Conservation (phyloP, 1,140 invertebrate genomes). For the Brachionus manjavacas region DNA sequence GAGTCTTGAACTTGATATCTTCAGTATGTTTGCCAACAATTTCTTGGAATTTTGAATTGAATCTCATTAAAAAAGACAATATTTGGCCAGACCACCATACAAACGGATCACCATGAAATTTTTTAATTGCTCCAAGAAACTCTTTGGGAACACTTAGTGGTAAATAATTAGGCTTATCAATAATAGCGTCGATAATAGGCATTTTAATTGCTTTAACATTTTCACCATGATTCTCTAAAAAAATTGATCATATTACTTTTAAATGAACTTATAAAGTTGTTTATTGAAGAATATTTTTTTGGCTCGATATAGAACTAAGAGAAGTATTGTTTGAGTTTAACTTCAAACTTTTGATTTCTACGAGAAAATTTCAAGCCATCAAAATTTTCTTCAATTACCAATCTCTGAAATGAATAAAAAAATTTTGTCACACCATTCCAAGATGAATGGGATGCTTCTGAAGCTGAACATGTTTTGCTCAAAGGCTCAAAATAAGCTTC, state of each 20-base stretch:
- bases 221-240: slow-evolving; percentile 64
- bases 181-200: slow-evolving; percentile 88
- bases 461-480: slow-evolving; percentile 71
- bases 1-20: slow-evolving; percentile 74
- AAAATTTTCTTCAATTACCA: no score
- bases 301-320: no score
- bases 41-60: slow-evolving; percentile 64
- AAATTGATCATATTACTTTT: slow-evolving; percentile 45
- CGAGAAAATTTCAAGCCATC: no score
- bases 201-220: slow-evolving; percentile 71
- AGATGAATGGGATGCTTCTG: no score
- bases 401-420: no score
- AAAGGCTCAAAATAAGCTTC: slow-evolving; percentile 87
- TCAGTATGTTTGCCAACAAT: slow-evolving; percentile 69
- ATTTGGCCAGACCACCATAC: slow-evolving; percentile 98
- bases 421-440: no score
- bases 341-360: no score
- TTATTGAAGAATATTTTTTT: no score
- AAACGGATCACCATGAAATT: slow-evolving; percentile 84
- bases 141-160: slow-evolving; percentile 89
- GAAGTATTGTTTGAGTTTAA: no score
- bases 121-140: slow-evolving; percentile 67
- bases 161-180: slow-evolving; percentile 77
- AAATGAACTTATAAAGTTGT: no score
- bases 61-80: slow-evolving; percentile 78